These are phyloP conservation scores for Synodontis membranacea DNA, from an alignment of 2,113 vertebrate species.

Conservation along the genomic window DNA sequence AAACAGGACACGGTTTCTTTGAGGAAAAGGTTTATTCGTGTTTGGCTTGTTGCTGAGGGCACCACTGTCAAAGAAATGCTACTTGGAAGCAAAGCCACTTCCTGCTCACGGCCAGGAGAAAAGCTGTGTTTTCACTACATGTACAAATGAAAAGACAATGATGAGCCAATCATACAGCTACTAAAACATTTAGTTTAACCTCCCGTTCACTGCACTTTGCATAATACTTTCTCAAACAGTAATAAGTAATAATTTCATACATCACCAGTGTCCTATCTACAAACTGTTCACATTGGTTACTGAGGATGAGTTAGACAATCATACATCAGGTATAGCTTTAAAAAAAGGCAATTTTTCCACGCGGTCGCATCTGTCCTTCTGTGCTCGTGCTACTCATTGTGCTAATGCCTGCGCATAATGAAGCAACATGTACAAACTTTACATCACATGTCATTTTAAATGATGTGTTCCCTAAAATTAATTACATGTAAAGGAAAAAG, in stretches of 20 bases:
- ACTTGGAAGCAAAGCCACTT: conserved; percentile 70
- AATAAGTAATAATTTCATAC: background rate
- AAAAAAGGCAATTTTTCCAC: conserved; percentile 14
- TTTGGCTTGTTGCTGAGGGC: conserved; percentile 79
- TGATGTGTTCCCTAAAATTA: background rate
- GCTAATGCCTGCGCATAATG: background rate
- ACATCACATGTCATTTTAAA: background rate
- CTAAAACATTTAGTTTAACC: conserved; percentile 6
- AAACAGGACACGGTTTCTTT: conserved; percentile 54
- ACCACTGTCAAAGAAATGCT: conserved; percentile 76
- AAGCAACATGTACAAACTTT: background rate
- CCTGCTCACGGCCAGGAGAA: conserved; percentile 39
- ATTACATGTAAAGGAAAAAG: background rate
- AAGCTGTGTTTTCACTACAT: conserved; percentile 21
- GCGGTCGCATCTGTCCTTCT: conserved; percentile 45
- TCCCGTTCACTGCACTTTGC: conserved; percentile 17
- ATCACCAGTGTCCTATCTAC: background rate
- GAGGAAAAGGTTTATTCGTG: conserved; percentile 80
- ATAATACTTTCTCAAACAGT: conserved; percentile 10
- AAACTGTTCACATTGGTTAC: conserved; percentile 64
- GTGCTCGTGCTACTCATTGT: conserved; percentile 72
- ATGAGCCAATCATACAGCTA: conserved; percentile 14
- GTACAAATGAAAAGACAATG: conserved; percentile 8
- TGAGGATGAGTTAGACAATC: conserved; percentile 71
- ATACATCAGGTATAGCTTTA: conserved; percentile 60